Evolutionary conservation across 2,797 vertebrate genomes (phyloP).

Genomic region (Cyclura pinguis): DNA sequence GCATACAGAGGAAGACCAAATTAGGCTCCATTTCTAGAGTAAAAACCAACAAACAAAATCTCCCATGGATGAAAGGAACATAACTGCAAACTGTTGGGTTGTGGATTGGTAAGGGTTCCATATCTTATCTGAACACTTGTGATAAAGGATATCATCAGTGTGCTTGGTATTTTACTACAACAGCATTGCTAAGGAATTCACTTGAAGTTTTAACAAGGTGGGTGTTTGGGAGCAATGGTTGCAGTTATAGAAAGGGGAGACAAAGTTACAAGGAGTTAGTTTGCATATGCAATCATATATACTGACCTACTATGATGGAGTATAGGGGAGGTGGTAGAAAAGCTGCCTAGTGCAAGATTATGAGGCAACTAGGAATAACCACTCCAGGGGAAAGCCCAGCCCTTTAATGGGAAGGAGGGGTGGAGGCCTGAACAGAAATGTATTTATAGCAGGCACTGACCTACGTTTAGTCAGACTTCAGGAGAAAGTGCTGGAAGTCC

Average conservation of each 20-base stretch:
- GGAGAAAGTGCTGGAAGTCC: too few relatives aligned
- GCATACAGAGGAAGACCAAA: too few relatives aligned
- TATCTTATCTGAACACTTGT: background rate
- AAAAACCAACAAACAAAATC: background rate
- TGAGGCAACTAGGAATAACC: too few relatives aligned
- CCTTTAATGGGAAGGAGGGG: too few relatives aligned
- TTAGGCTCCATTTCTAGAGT: background rate
- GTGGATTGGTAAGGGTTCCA: background rate
- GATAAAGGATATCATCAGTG: background rate
- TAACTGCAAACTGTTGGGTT: background rate
- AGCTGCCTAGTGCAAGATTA: too few relatives aligned
- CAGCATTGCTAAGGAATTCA: background rate
- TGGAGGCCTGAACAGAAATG: too few relatives aligned
- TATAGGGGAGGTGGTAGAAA: too few relatives aligned
- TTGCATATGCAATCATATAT: background rate
- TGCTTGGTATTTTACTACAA: background rate
- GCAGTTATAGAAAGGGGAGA: background rate
- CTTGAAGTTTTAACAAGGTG: background rate
- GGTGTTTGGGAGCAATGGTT: too few relatives aligned
- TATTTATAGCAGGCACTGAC: too few relatives aligned
- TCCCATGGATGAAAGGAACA: background rate
- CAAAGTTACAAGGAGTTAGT: background rate
- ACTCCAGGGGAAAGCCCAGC: too few relatives aligned
- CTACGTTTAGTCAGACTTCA: too few relatives aligned
- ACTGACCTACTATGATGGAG: too few relatives aligned